Base-by-base conservation (phyloP, 2,888 invertebrate genomes). In the Carterocephalus palaemon region DNA sequence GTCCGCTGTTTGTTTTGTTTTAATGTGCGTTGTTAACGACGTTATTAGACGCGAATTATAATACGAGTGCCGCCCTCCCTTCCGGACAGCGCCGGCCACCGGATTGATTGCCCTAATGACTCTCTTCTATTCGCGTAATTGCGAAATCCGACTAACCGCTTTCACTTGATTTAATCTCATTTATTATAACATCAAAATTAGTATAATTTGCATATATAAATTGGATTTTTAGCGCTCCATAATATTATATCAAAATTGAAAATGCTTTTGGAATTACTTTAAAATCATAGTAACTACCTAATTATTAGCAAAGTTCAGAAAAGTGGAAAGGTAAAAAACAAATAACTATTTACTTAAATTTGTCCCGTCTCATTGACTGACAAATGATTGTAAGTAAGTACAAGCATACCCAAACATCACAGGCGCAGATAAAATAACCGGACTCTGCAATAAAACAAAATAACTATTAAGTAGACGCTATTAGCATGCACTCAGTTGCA, bases 1-100 rank as follows among this genome's bases (percentile, higher is more conserved):
- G 68, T 60, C 67, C 73, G 67, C 74, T 82, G 83, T 84, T 84
- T 86, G 85, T 83, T 85, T 85, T 84, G 81, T 86, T 85, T 85
- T 86, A 85, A 84, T 83, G 84, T 76, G 64, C 81, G 79, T 75
- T 84, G 84, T 85, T 84, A 85, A 85, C 84, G 86, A 84, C 70
- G 77, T 83, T 83, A 85, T 84, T 83, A 84, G 80, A 79, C 73
- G 72, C 75, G 75, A 77, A 83, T 83, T 79, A 80, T 80, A 75
- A 76, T 70, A 65, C 68, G 62, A 61, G 66, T 60, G 62, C 56
- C 56, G 53, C 64, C 61, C 65, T 57, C 54, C 58, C 59, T 46
- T 49, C 53, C 60, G 55, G 53, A 53, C 55, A 54, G 53, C 60
- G 48, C 54, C 52, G 56, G 54, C 62, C 54, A 47, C 57, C 57